Conservation (phyloP, 1,140 invertebrate genomes). For the Trigoniulus corallinus region DNA sequence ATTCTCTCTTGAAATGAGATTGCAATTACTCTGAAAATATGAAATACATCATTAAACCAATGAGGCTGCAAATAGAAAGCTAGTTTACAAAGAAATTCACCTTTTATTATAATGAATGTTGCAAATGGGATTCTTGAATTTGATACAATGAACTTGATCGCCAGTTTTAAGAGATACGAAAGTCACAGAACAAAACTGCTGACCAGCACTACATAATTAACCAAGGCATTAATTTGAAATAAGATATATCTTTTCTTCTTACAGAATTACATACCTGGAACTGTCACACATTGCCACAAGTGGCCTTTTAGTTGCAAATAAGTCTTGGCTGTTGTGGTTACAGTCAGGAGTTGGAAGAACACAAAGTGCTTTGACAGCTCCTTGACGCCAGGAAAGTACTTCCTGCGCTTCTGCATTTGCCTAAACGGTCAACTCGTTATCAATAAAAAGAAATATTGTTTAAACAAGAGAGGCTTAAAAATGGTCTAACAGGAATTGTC, state of each 20-base stretch:
- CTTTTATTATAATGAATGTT: conserved; percentile 63
- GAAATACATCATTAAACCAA: background rate
- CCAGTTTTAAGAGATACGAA: conserved; percentile 79
- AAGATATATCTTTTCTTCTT: too few species aligned
- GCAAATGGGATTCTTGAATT: conserved; percentile 77
- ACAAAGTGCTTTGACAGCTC: conserved; percentile 58
- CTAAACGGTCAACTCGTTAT: conserved; percentile 12
- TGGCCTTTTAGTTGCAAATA: conserved; percentile 55
- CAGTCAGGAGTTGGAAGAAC: conserved; percentile 59
- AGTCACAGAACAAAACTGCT: conserved; percentile 68
- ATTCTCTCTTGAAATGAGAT: conserved; percentile 78
- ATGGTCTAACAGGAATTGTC: conserved; percentile 33
- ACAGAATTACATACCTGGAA: conserved; percentile 24
- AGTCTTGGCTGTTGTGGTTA: conserved; percentile 22
- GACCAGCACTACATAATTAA: conserved; percentile 41
- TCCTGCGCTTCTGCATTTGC: conserved; percentile 77
- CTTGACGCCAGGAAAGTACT: conserved; percentile 76
- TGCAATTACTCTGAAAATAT: conserved; percentile 38
- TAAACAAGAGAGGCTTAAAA: background rate
- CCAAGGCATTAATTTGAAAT: conserved; percentile 9
- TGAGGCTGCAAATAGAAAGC: background rate
- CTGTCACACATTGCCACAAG: conserved; percentile 74
- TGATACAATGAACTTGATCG: conserved; percentile 63
- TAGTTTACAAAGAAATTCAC: conserved; percentile 15
- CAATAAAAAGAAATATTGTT: background rate